Percentiles rank a stretch among this genome's conserved stretches.
These are phyloP conservation scores for Alsophila aescularia DNA, from an alignment of 2,888 invertebrate genomes.

Conservation along the genomic window DNA sequence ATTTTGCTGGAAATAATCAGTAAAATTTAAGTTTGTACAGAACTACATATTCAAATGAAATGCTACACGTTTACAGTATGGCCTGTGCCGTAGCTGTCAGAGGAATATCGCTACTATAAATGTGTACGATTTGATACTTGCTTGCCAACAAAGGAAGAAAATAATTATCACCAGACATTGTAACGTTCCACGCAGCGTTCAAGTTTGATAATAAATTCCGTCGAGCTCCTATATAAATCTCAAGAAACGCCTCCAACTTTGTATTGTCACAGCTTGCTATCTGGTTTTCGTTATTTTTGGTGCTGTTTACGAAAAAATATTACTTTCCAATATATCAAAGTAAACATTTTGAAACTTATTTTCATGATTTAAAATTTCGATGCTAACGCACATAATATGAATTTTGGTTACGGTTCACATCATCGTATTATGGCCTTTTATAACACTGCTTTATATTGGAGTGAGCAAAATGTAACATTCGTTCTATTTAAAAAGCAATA, in stretches of 20 bases:
- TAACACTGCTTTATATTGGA: neutral
- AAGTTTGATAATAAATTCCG: conserved; percentile 19
- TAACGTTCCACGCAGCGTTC: conserved; percentile 9
- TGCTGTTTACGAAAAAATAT: neutral
- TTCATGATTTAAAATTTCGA: no score
- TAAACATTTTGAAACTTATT: no score
- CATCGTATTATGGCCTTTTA: no score
- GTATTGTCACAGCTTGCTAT: conserved; percentile 5
- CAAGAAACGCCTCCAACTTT: conserved; percentile 8
- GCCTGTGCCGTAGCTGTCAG: neutral
- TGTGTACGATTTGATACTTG: neutral
- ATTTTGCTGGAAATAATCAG: no score
- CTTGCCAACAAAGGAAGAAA: conserved; percentile 2
- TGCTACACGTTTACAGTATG: no score
- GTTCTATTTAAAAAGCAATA: conserved; percentile 15
- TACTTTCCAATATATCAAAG: neutral
- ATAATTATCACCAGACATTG: conserved; percentile 16
- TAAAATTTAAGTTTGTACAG: no score
- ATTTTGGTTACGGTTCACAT: no score
- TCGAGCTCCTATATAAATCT: conserved; percentile 18
- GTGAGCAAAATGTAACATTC: neutral
- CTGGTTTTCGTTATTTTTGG: conserved; percentile 9
- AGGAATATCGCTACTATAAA: neutral
- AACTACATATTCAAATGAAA: no score
- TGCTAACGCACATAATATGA: no score